Percentiles rank a stretch among this genome's conserved stretches.
Conservation (phyloP, 64 coral and sea anemone genomes). For the Pocillopora damicornis region DNA sequence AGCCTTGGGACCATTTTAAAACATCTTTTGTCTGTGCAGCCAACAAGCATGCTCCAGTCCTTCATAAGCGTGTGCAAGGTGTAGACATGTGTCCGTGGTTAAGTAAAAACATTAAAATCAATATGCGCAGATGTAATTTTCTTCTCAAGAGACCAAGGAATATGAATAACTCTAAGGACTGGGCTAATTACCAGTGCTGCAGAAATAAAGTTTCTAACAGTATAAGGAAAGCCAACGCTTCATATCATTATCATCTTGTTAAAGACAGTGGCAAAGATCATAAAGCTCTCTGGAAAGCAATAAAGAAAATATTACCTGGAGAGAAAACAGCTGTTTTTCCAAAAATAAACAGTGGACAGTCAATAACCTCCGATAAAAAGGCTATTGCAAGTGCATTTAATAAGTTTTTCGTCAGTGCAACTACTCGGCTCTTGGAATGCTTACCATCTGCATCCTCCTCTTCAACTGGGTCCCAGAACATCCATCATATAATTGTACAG, state of each 20-base stretch:
- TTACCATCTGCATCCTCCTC: not conserved
- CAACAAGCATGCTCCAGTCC: too few relatives aligned
- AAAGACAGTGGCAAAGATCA: conserved; percentile 18
- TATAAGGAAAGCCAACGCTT: too few relatives aligned
- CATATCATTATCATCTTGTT: conserved; percentile 31
- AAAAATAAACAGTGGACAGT: not conserved
- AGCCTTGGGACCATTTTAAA: too few relatives aligned
- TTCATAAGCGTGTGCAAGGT: not conserved
- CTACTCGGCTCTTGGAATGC: not conserved
- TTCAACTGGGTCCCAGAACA: not conserved
- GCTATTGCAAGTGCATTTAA: too few relatives aligned
- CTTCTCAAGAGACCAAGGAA: conserved; percentile 19
- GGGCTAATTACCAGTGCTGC: not conserved
- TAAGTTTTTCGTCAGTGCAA: conserved; percentile 11
- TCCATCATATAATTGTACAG: not conserved
- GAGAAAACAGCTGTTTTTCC: conserved; percentile 18
- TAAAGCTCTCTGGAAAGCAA: conserved; percentile 33
- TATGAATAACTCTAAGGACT: conserved; percentile 17
- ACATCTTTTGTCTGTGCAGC: too few relatives aligned
- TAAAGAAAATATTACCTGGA: conserved; percentile 62
- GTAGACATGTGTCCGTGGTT: conserved; percentile 2
- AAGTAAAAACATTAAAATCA: conserved; percentile 9
- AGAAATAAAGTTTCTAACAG: not conserved
- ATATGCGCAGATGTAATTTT: not conserved
- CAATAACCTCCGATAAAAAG: too few relatives aligned